phyloP scores from a whole-genome alignment of 2,113 vertebrate species.

The Glaucomys volans region DNA sequence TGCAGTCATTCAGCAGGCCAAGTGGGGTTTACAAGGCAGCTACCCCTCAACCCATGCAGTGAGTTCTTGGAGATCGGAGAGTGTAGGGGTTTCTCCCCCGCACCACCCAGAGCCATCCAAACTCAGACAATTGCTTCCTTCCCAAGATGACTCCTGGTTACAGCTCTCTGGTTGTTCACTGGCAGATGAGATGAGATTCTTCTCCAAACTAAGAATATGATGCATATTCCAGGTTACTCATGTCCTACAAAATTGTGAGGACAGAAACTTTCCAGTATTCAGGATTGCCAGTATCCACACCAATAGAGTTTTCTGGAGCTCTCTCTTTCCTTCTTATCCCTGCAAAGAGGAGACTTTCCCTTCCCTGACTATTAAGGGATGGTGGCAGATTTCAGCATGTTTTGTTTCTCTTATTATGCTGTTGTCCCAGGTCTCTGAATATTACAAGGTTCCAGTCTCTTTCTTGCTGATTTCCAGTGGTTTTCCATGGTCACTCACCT shows the following conservation, averaged over 20 bases:
- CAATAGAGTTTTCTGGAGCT: background rate
- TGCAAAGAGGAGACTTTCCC: background rate
- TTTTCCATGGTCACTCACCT: background rate
- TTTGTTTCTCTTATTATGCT: background rate
- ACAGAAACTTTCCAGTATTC: background rate
- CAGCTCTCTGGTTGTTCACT: background rate
- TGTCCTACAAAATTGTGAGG: background rate
- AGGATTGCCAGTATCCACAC: background rate
- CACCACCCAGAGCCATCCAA: too few relatives aligned
- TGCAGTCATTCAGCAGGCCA: background rate
- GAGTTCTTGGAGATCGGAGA: background rate
- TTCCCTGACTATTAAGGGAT: too few relatives aligned
- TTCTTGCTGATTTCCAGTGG: background rate
- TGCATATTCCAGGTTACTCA: background rate
- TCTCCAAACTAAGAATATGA: background rate
- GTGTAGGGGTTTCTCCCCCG: background rate
- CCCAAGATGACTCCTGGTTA: background rate
- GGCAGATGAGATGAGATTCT: background rate
- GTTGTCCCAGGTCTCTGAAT: background rate
- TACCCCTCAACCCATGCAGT: background rate
- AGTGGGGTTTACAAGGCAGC: background rate
- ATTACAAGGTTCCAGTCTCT: background rate
- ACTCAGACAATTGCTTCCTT: background rate
- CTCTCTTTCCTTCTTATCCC: background rate
- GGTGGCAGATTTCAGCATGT: background rate